Evolutionary conservation across 1,140 invertebrate genomes (phyloP).

Genomic region (Drosophila burlai): DNA sequence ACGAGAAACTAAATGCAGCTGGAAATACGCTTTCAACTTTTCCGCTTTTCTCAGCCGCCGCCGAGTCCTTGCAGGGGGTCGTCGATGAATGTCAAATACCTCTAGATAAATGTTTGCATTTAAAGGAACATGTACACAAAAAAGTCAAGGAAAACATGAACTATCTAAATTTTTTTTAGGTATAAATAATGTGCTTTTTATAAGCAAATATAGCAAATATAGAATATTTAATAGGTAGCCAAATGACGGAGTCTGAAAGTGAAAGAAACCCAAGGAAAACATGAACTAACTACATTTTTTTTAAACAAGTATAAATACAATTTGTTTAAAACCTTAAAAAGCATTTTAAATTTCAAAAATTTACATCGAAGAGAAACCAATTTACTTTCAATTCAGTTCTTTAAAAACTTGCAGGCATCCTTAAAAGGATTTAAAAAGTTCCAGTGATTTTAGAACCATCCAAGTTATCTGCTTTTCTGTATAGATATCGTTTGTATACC

Average conservation of each 20-base stretch:
- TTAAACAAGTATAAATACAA: neutral
- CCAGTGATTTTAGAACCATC: neutral
- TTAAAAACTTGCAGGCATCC: neutral
- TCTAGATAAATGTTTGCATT: neutral
- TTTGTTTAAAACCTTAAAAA: neutral
- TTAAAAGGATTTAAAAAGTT: neutral
- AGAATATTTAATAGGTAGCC: neutral
- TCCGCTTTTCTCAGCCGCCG: slow-evolving; percentile 14
- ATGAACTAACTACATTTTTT: neutral
- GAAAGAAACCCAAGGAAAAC: neutral
- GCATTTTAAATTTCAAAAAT: too few relatives aligned
- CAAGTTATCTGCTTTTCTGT: neutral
- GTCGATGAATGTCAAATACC: neutral
- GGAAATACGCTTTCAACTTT: slow-evolving; percentile 30
- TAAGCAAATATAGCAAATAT: too few relatives aligned
- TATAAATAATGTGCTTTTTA: too few relatives aligned
- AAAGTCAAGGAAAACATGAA: too few relatives aligned
- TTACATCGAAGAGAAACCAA: neutral
- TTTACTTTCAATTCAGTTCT: neutral
- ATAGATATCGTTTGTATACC: neutral
- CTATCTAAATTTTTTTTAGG: too few relatives aligned
- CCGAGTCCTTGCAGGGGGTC: slow-evolving; percentile 16
- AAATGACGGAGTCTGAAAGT: neutral
- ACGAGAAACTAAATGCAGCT: slow-evolving; percentile 22
- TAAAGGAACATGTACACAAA: neutral